phyloP scores from a whole-genome alignment of 1,140 invertebrate species.

The Stenopsyche tienmushanensis region DNA sequence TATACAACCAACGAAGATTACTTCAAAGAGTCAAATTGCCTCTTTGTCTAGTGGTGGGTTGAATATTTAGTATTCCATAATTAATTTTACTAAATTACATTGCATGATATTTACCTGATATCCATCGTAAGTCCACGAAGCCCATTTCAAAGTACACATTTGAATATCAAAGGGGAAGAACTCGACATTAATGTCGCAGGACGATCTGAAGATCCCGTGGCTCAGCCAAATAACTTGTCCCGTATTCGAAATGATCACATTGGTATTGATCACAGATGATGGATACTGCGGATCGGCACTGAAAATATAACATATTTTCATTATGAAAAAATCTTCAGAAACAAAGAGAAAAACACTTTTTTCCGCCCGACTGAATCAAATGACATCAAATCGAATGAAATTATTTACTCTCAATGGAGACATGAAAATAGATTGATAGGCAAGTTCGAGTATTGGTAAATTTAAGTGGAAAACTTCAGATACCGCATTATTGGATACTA shows the following conservation, averaged over 20 bases:
- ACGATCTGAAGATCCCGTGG: constrained; percentile 83
- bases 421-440: too few species aligned
- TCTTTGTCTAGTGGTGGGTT: too few species aligned
- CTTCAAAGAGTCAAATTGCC: too few species aligned
- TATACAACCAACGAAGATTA: too few species aligned
- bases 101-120: constrained; percentile 77
- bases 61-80: too few species aligned
- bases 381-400: too few species aligned
- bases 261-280: constrained; percentile 78
- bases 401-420: too few species aligned
- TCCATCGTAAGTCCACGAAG: constrained; percentile 95
- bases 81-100: not conserved
- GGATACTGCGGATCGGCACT: constrained; percentile 82
- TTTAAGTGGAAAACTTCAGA: too few species aligned
- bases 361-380: too few species aligned
- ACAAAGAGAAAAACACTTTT: too few species aligned
- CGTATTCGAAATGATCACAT: constrained; percentile 72
- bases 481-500: too few species aligned
- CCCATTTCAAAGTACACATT: constrained; percentile 90
- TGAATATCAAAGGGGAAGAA: constrained; percentile 95
- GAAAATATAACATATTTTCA: constrained; percentile 45
- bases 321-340: not conserved
- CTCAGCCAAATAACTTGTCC: constrained; percentile 79
- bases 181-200: constrained; percentile 88
- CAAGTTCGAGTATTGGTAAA: too few species aligned